phyloP scores from a whole-genome alignment of 2,888 invertebrate genomes.

The Drosophila subquinaria region DNA sequence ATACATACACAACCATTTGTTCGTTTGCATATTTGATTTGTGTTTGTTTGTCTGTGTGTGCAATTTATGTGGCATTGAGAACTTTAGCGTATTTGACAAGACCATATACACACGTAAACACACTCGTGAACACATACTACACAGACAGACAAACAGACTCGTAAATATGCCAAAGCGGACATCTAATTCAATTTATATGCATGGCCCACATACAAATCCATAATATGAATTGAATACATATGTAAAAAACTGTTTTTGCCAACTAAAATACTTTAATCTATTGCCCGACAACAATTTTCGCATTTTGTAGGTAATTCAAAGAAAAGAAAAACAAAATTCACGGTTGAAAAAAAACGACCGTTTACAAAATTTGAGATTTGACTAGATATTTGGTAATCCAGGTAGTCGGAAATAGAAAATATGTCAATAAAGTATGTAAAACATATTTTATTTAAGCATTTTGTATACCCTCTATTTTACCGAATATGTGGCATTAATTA shows the following conservation, averaged over 20 bases:
- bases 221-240: conserved; percentile 10
- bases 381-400: conserved; percentile 14
- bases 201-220: conserved; percentile 27
- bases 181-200: conserved; percentile 75
- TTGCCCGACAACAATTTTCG: conserved; percentile 37
- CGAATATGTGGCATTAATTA: no score
- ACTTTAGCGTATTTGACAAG: conserved; percentile 74
- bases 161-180: conserved; percentile 72
- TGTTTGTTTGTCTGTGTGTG: conserved; percentile 57
- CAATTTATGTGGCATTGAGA: conserved; percentile 79
- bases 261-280: conserved; percentile 38
- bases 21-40: conserved; percentile 79
- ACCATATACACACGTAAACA: conserved; percentile 55
- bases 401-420: conserved; percentile 6
- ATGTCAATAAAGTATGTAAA: conserved; percentile 4
- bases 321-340: conserved; percentile 4
- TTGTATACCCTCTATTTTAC: background rate
- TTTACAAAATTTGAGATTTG: conserved; percentile 8
- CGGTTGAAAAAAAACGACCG: background rate
- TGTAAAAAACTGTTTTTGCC: conserved; percentile 21
- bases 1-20: conserved; percentile 53
- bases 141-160: conserved; percentile 58
- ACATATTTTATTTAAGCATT: conserved; percentile 4
- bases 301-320: conserved; percentile 18
- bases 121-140: conserved; percentile 28